Conservation (phyloP, 2,113 vertebrate genomes). For the Litocranius walleri region DNA sequence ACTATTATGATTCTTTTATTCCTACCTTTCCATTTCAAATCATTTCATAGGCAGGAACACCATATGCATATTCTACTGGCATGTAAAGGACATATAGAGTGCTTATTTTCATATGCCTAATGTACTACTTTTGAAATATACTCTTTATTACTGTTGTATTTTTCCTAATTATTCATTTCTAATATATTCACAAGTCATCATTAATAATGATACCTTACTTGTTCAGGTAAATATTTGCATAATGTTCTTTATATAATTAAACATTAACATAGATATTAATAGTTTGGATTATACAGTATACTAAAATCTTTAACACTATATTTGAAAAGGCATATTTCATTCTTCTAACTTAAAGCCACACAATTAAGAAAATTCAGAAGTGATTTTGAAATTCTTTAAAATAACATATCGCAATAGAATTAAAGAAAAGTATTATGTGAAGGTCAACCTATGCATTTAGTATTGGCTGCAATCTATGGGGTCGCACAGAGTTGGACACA, state of each 20-base stretch:
- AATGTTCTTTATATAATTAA: conserved; percentile 44
- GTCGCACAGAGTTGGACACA: too few species aligned
- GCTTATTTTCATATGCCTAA: conserved; percentile 27
- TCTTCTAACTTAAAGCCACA: conserved; percentile 7
- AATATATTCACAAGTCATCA: conserved; percentile 44
- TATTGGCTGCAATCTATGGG: background rate
- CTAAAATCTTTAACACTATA: background rate
- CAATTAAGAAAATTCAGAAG: conserved; percentile 19
- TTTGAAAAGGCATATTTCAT: conserved; percentile 7
- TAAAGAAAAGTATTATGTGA: background rate
- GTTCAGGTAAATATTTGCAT: conserved; percentile 52
- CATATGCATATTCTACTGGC: background rate
- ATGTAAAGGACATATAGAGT: conserved; percentile 8
- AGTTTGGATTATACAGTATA: background rate
- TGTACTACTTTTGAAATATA: conserved; percentile 27
- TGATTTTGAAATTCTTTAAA: conserved; percentile 33
- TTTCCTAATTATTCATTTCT: conserved; percentile 35
- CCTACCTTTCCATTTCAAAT: conserved; percentile 6
- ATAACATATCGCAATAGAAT: background rate
- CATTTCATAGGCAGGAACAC: conserved; percentile 36
- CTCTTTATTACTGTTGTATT: conserved; percentile 45
- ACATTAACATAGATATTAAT: conserved; percentile 10
- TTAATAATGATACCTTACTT: conserved; percentile 34
- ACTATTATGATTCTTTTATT: conserved; percentile 5
- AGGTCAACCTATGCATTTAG: background rate